phyloP scores from a whole-genome alignment of 2,888 invertebrate genomes.

The Elmis aenea region DNA sequence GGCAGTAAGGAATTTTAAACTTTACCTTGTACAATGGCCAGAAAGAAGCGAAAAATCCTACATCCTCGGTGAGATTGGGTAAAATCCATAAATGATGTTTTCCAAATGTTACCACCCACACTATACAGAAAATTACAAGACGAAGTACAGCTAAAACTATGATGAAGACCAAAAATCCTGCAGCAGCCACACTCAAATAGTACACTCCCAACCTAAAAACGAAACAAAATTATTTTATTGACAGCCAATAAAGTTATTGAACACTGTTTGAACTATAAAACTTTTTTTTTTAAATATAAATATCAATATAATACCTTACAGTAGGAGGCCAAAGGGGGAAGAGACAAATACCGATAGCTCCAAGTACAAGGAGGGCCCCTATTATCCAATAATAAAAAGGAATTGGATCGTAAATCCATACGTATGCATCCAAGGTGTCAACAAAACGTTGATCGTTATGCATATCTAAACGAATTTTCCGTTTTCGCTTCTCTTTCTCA shows the following conservation, averaged over 20 bases:
- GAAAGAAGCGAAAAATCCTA: conserved; percentile 97
- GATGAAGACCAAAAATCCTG: conserved; percentile 91
- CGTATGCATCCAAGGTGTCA: conserved; percentile 92
- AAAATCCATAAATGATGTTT: conserved; percentile 95
- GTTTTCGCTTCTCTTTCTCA: conserved; percentile 67
- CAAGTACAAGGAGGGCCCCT: conserved; percentile 83
- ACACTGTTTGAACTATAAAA: too few species aligned
- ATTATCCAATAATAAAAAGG: conserved; percentile 92
- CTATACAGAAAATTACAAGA: conserved; percentile 82
- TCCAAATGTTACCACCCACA: conserved; percentile 85
- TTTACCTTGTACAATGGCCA: conserved; percentile 93
- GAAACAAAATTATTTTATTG: conserved; percentile 16
- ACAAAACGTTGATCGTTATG: conserved; percentile 92
- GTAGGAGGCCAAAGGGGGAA: conserved; percentile 99
- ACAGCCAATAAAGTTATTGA: too few species aligned
- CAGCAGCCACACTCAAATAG: conserved; percentile 91
- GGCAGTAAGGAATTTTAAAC: too few species aligned
- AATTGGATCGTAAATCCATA: conserved; percentile 97
- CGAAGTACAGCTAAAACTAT: conserved; percentile 85
- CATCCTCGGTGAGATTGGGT: conserved; percentile 98
- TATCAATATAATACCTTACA: conserved; percentile 58
- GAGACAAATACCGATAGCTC: conserved; percentile 91
- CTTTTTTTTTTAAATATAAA: too few species aligned
- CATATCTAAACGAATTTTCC: conserved; percentile 95
- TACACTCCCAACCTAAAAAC: conserved; percentile 86